Base-by-base conservation (phyloP, 2,888 invertebrate genomes). In the Amphipyra tragopoginis region DNA sequence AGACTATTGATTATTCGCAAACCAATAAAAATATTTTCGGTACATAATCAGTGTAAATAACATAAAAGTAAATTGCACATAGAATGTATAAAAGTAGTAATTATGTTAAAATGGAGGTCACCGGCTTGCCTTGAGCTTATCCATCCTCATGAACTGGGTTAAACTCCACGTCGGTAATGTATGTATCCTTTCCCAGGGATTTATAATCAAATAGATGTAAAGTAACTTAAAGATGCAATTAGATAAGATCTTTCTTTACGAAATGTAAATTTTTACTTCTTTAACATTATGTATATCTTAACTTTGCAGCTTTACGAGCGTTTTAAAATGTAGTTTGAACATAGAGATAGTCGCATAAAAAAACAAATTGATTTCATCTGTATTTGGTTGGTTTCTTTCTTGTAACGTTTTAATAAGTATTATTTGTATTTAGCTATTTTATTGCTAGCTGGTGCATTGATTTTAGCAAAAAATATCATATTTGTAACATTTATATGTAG, bases 121-220 rank as follows among this genome's bases (percentile, higher is more conserved):
- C 40, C 15, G n/a, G 42, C 29, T 48, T 43, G 26, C 42, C 38
- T 64, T 51, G 42, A 43, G 33, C 48, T 45, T 53, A 52, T 56
- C 21, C 5, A 50, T 50, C 29, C 14, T 33, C 13, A 52, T 29
- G 40, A 49, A 40, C 13, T 65, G 39, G 39, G 53, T 53, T 50
- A 43, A 51, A 26, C 34, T 61, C 13, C 42, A 43, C 14, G 40
- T 15, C 43, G 36, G 33, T 49, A 69, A 71, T 54, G 26, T 38
- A 36, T 62, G 39, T 47, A 47, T 67, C 54, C 15, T 15, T 54
- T 51, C 38, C 43, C 15, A 42, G 1, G 9, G 15, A 72, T 52
- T 67, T 67, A 55, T 26, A 48, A 29, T 49, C 51, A 36, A 71
- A 47, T 43, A 54, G 11, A 51, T 42, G 29, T 64, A 15, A 54